Base-by-base conservation (phyloP, 1,140 invertebrate genomes). In the Drosophila littoralis region DNA sequence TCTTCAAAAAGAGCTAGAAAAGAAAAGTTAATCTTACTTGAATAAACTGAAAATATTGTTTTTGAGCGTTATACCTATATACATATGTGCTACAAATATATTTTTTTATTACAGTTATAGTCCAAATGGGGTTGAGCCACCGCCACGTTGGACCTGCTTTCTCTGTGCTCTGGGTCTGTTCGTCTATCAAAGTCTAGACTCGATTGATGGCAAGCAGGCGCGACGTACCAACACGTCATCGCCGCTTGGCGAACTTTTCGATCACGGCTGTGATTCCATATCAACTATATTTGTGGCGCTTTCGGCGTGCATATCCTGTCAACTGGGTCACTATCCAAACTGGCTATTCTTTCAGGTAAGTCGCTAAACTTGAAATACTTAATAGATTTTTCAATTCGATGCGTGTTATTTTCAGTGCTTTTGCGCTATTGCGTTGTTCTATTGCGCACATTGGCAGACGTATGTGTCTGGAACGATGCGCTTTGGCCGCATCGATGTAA, bases 171-270 rank as follows among this genome's bases (percentile, higher is more conserved):
- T 99, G 43, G 98, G 99, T 17, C 93, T 99, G 54, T 99, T 99
- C 93, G 93, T 99, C 57, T 99, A 99, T 93, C 99, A 99, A 94
- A 98, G 98, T 86, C 94, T 99, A 74, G 99, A 99, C 94, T 99
- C 99, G 10, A 98, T 98, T 65, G 99, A 99, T 94, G 99, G 99
- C n/a, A 99, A 99, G 93, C 99, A 99, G 93, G 99, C 99, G 0
- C 94, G 99, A 67, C 94, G 98, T 90, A 99, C 99, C 15, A 96
- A 96, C 46, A 96, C 96, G 55, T 97, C 97, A 66, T 96, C 97
- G 36, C 98, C 98, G 0, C 93, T 99, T 13, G 99, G 99, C 1
- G 99, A 99, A 94, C 94, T 99, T 4, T 99, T 99, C 93, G 99
- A 99, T 94, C 99, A 99, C 94, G 99, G 99, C 79, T 99, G 99